Base-by-base conservation (phyloP, 2,888 invertebrate species). In the Boloria selene region DNA sequence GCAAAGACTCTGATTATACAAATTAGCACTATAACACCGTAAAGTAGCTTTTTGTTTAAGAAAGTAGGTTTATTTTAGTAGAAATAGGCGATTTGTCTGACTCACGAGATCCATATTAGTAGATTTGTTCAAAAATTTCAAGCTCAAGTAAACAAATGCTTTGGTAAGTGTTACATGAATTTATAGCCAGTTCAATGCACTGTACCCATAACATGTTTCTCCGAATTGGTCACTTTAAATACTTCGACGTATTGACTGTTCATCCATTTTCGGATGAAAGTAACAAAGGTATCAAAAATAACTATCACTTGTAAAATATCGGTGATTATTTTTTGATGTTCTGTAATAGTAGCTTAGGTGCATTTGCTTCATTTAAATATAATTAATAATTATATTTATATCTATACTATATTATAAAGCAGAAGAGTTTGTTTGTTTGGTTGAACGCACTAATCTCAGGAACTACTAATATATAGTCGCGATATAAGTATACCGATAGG, bases 11-110 rank as follows among this genome's bases (percentile, higher is more conserved):
- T 38, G 31, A 44, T 67, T 52, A 59, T 56, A 66, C 51, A 67
- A 68, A 71, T 69, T 69, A 70, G 66, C 62, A 56, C 53, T 61
- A 60, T 59, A 70, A 68, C 62, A 56, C 53, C 58, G 60, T 59
- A 64, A 58, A 62, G 59, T 63, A 18, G 54, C 65, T 61, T 54
- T 47, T 65, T 71, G 58, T 67, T 64, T 64, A 42, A 65, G 67
- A 63, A 72, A 61, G 53, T 56, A 44, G 17, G 38, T 44, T 42
- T 38, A 38, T 2, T 22, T 17, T 44, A 52, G 52, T 3, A 18
- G 14, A 10, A 22, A 22, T 16, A 13, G 31, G 31, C 7, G 10
- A 38, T 38, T 3, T 7, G 7, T 38, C 31, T 63, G 63, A 63
- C 14, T 63, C 63, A 63, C 26, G 38, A 50, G 47, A 16, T 45